Base-by-base conservation (phyloP, 1,140 invertebrate genomes). In the Rhyacophila brunnea region DNA sequence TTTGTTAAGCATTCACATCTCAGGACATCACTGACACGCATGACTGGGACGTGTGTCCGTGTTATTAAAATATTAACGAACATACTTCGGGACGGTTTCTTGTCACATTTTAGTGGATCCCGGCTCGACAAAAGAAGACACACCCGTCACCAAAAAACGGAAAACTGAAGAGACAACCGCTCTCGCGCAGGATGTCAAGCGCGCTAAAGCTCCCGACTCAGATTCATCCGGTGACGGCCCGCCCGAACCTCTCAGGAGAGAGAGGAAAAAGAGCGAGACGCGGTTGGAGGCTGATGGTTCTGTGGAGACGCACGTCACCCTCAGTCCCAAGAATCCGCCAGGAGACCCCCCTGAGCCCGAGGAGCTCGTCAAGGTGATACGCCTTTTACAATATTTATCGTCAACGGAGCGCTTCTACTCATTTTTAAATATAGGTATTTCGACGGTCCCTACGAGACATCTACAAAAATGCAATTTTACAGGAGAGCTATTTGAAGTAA, bases 261-360 rank as follows among this genome's bases (percentile, higher is more conserved):
- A 64, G 38, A 69, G 71, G 20, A 63, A 67, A 11, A 65, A 65
- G 23, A 79, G 75, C 51, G 75, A 79, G 67, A 73, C 73, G 1
- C 74, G 70, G 54, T 66, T 85, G 10, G 83, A 87, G 71, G 78
- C 86, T 9, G 86, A 89, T 71, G 84, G 87, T 34, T 85, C 82
- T 57, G 84, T 89, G 70, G 88, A 91, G 66, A 81, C 85, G 1
- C 86, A 89, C 66, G 83, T 87, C 1, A 88, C 84, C 4, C 74
- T 91, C 23, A 91, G 90, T 64, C 90, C 91, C 1, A 85, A 85
- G 58, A 85, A 87, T 42, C 88, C 89, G 1, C 83, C 83, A 15
- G 87, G 86, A n/a, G 91, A 94, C 70, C 91, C 92, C 10, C 92
- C 93, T 18, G 92, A 94, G 70, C 90, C 91, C 1, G 91, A 93